Base-by-base conservation (phyloP, 2,888 invertebrate genomes). In the Copidosoma aretas region DNA sequence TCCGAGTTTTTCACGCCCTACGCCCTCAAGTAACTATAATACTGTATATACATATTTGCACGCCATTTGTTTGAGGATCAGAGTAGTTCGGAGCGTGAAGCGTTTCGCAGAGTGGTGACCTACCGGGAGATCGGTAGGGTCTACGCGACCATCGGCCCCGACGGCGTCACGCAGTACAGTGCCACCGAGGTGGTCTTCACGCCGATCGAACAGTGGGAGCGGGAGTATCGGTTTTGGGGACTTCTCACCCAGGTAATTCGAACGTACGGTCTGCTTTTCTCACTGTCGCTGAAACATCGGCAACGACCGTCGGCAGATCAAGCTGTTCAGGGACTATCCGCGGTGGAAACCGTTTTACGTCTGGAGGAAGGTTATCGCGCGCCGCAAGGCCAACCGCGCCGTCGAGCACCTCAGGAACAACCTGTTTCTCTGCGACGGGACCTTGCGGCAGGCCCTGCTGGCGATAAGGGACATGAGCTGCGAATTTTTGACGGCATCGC, bases 321-420 rank as follows among this genome's bases (percentile, higher is more conserved):
- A 88, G 74, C 88, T 89, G 58, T 92, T 93, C 79, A 86, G 85
- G 57, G 84, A 88, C 39, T 93, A 90, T 78, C 88, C 91, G 17
- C 86, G 88, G 70, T 92, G 92, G 92, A 93, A 95, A 84, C 90
- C 91, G 0, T 93, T 94, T 81, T 91, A 89, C 77, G 89, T 91
- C 0, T 94, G 94, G 94, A 87, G 88, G 67, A 91, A 91, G 81
- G 89, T 89, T 19, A 88, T 95, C 39, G 84, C 89, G 51, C 90
- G 88, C 78, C 87, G 88, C 68, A 95, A 94, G 81, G 89, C 89
- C 64, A 85, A 84, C 43, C 84, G 85, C 22, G 88, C 91, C 1
- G 86, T 89, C 71, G 85, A 85, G 66, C 85, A 85, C 73, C 81
- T 95, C 22, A 86, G 88, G 21, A 88, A 90, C 52, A 89, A 91